Conservation (phyloP, 2,888 invertebrate species). For the Creontiades dilutus region DNA sequence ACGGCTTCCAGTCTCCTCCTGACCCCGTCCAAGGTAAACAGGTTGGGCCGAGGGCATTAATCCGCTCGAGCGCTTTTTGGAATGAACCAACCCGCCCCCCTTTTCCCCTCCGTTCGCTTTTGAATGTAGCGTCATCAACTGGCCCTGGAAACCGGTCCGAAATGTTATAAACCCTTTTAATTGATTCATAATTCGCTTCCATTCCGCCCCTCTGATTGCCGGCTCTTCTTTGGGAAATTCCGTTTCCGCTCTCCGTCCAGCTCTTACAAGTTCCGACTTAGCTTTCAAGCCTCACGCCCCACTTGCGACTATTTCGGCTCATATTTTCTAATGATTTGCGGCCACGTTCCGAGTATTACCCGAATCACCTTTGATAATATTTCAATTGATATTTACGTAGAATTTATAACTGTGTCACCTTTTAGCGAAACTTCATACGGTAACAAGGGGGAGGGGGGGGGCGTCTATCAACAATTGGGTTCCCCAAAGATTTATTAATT, state of each 20-base stretch:
- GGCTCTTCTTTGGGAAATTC: conserved; percentile 3
- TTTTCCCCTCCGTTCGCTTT: not conserved
- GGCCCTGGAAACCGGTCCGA: not conserved
- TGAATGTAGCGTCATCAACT: conserved; percentile 47
- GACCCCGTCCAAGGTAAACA: conserved; percentile 8
- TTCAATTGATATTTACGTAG: too few species aligned
- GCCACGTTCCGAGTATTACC: too few species aligned
- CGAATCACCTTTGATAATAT: too few species aligned
- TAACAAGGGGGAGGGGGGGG: too few species aligned
- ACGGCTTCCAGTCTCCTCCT: not conserved
- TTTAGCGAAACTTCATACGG: too few species aligned
- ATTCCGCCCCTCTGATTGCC: conserved; percentile 17
- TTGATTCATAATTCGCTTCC: conserved; percentile 46
- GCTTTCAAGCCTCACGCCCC: not conserved
- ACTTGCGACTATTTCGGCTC: not conserved
- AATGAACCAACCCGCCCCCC: not conserved
- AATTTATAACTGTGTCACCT: too few species aligned
- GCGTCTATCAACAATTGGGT: too few species aligned
- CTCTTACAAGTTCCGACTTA: not conserved
- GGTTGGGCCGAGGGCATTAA: conserved; percentile 39
- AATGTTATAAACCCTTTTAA: conserved; percentile 48
- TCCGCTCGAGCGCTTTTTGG: conserved; percentile 9
- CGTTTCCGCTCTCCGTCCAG: not conserved
- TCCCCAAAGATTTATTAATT: too few species aligned
- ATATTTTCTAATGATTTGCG: not conserved